Base-by-base conservation (phyloP, 2,888 invertebrate species). In the Pseudococcus longispinus region DNA sequence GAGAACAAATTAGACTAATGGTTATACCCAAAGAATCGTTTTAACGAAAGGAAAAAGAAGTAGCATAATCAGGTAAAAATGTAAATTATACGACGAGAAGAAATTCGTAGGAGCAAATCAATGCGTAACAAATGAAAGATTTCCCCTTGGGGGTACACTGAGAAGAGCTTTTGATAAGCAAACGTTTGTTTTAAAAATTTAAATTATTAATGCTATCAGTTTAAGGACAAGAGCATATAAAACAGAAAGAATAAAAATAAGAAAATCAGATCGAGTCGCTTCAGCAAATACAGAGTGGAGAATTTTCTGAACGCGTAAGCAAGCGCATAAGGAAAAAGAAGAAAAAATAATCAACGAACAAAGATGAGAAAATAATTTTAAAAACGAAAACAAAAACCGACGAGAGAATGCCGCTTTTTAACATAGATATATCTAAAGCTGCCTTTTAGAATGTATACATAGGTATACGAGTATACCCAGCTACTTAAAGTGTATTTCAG, bases 141-240 rank as follows among this genome's bases (percentile, higher is more conserved):
- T 32, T 32, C 4, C 74, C 32, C 74, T 74, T 32, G 74, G 15
- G 32, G 18, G 15, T 9, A 55, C 29, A 32, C 13, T 32, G 29
- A 32, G 26, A 32, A 74, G 15, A 6, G 37, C 37, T 37, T 74
- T 32, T 29, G 32, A 74, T 74, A 37, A 74, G 20, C 32, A 15
- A 74, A 37, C 74, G 32, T 74, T 74, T 74, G 74, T 74, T 74
- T 74, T 74, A 18, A 29, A 37, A 74, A 74, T 74, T 29, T 32
- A 74, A 74, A 74, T 74, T 74, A 74, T 74, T 74, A 74, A 32
- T 37, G 32, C 74, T 74, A 74, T 74, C n/a, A 74, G 32, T 32
- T 37, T 8, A 32, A 37, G n/a, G 32, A 74, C 74, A 74, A 74
- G 32, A 5, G 74, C 32, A n/a, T 23, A 60, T 60, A 74, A 74